A percentile compares a stretch with the other conserved stretches of the same genome.
Evolutionary conservation across 1,140 invertebrate species (phyloP).

Genomic region (Lordiphosa stackelbergi): DNA sequence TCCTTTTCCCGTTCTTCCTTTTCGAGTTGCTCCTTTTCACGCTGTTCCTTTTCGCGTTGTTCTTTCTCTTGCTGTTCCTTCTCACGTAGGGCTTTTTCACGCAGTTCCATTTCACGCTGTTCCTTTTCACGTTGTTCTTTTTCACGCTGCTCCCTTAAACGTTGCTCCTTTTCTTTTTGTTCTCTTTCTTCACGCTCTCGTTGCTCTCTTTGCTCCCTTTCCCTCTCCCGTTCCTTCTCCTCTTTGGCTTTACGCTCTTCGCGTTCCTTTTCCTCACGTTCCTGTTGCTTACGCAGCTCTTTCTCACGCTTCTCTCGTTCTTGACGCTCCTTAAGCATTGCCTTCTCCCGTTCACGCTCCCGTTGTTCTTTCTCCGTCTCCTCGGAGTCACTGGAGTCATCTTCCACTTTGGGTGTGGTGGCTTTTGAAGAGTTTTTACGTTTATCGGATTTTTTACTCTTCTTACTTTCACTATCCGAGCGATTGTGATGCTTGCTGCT

Average conservation of each 20-base stretch:
- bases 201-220: conserved; percentile 76
- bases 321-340: conserved; percentile 11
- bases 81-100: conserved; percentile 76
- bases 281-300: conserved; percentile 61
- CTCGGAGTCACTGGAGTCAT: conserved; percentile 59
- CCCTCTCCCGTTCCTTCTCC: conserved; percentile 67
- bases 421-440: conserved; percentile 61
- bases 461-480: conserved; percentile 40
- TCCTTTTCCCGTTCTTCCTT: conserved; percentile 46
- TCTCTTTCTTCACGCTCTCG: conserved; percentile 75
- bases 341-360: conserved; percentile 39
- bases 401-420: conserved; percentile 58
- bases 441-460: conserved; percentile 60
- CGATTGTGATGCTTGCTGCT: conserved; percentile 65
- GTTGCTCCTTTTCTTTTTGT: conserved; percentile 77
- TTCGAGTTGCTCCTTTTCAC: conserved; percentile 40
- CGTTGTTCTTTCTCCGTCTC: conserved; percentile 41
- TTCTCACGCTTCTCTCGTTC: conserved; percentile 63
- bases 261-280: conserved; percentile 64
- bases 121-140: conserved; percentile 44
- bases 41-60: conserved; percentile 44
- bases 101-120: conserved; percentile 59
- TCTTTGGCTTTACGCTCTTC: conserved; percentile 66
- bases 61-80: conserved; percentile 45
- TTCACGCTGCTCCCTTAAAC: conserved; percentile 75